Base-by-base conservation (phyloP, 2,888 invertebrate genomes). In the Pachliopta kotzebuea region DNA sequence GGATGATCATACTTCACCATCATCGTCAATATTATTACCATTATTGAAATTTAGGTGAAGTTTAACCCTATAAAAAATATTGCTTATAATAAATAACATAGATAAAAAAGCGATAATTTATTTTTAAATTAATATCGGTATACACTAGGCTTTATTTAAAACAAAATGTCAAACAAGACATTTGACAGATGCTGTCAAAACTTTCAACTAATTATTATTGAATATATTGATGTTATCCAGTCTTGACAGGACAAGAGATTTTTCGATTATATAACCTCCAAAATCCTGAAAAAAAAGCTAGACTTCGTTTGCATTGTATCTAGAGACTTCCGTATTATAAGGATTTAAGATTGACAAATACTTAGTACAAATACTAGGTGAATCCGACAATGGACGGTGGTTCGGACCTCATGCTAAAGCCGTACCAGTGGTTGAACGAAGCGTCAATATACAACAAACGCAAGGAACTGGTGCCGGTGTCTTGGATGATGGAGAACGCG, bases 401-500 rank as follows among this genome's bases (percentile, higher is more conserved):
- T 17, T 0, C 14, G 14, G 59, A 52, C 20, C 29, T 52, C 6
- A 52, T 31, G 18, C 17, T 76, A 21, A 67, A 73, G 14, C 72
- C 78, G 1, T 83, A 76, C 70, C 72, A 83, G 62, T 89, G 89
- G 88, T 54, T 89, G 7, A 69, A 74, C 56, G 73, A 78, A 20
- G 83, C 84, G 0, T 67, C 62, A 23, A 74, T 87, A 11, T 83
- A 72, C 71, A 86, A 86, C 67, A 83, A 88, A 68, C 79, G 76
- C 0, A 68, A 73, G 65, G 71, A 75, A 6, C 63, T 45, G 26
- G 68, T 90, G 7, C 72, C 81, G 0, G 62, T 71, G 24, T 37
- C 73, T 3, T 89, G 89, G 86, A 70, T 91, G 0, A 61, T 61
- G n/a, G 73, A 79, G 26, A 82, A 84, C 60, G 79, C 83, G 0